Base-by-base conservation (phyloP, 1,140 invertebrate species). In the Lepidurus couesii region DNA sequence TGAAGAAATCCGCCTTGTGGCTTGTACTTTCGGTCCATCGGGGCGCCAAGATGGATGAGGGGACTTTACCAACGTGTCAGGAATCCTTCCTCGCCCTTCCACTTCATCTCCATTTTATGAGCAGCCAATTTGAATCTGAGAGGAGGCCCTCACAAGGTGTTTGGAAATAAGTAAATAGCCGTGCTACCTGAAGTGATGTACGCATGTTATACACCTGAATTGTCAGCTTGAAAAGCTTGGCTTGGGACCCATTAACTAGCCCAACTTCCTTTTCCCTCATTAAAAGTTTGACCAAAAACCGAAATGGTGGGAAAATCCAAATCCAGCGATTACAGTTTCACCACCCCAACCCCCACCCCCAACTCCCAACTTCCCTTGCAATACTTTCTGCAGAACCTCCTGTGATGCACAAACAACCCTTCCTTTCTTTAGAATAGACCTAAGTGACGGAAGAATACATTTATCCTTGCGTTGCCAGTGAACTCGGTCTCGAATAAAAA, bases 31-130 rank as follows among this genome's bases (percentile, higher is more conserved):
- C 53, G 13, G 53, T 11, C 53, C 0, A 65, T 65, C 53, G 53
- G 53, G 53, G 53, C 53, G 13, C 53, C 53, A 21, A 65, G 53
- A 65, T 65, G 53, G 53, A 65, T 65, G 53, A 65, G 53, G 34
- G 53, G 53, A 65, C 53, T 65, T 65, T 13, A 21, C 34, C 53
- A 65, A 65, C 21, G 53, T 65, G 53, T 65, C 53, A 65, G 53
- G n/a, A 65, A 65, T 65, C 53, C 53, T 65, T 65, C 53, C 53
- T 65, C 53, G 53, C 53, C 53, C 53, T 65, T 65, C 53, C 53
- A 65, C 53, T 65, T 65, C 53, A 65, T 65, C 53, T 65, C 53
- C 53, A 65, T 65, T 65, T 65, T 65, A 65, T 65, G 53, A 65
- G n/a, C 16, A 65, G 53, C 9, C 53, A 21, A 65, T 65, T 13